phyloP scores from a whole-genome alignment of 2,797 vertebrate species.

The Borostomias antarcticus region DNA sequence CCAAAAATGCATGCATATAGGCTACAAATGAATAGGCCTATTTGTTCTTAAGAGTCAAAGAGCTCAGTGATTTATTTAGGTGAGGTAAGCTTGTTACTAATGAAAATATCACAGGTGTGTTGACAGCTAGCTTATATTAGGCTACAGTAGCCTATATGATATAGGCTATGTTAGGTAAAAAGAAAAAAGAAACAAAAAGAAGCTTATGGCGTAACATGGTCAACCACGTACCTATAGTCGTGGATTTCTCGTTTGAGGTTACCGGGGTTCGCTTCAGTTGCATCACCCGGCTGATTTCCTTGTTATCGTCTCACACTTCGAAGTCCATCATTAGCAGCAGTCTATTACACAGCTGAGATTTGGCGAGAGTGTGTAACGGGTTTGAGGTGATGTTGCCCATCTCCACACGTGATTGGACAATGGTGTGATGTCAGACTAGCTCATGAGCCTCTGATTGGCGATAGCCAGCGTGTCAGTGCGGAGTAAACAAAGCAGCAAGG shows the following conservation, averaged over 20 bases:
- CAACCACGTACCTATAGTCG: slow-evolving; percentile 41
- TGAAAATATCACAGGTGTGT: too few relatives aligned
- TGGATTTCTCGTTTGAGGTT: not conserved
- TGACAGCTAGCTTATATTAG: too few relatives aligned
- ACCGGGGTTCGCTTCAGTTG: slow-evolving; percentile 32
- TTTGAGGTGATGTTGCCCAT: slow-evolving; percentile 26
- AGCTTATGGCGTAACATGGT: not conserved
- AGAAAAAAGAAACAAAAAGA: not conserved
- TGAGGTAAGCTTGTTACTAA: too few relatives aligned
- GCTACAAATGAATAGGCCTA: too few relatives aligned
- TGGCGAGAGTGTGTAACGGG: slow-evolving; percentile 36
- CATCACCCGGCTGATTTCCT: slow-evolving; percentile 62
- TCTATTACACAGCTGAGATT: slow-evolving; percentile 74
- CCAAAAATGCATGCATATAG: not conserved
- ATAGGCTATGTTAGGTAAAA: too few relatives aligned
- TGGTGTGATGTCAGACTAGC: slow-evolving; percentile 70
- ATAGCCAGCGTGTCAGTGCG: slow-evolving; percentile 59
- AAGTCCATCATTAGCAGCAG: slow-evolving; percentile 73
- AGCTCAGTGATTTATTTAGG: too few relatives aligned
- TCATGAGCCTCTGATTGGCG: slow-evolving; percentile 73
- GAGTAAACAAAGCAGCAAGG: slow-evolving; percentile 79
- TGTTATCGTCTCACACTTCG: slow-evolving; percentile 55
- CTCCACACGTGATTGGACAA: slow-evolving; percentile 77
- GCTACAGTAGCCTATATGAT: too few relatives aligned
- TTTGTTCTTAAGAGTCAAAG: too few relatives aligned